Percentiles rank a stretch among this genome's conserved stretches.
phyloP scores from a whole-genome alignment of 2,888 invertebrate species.

The Lepidochitona cinerea region DNA sequence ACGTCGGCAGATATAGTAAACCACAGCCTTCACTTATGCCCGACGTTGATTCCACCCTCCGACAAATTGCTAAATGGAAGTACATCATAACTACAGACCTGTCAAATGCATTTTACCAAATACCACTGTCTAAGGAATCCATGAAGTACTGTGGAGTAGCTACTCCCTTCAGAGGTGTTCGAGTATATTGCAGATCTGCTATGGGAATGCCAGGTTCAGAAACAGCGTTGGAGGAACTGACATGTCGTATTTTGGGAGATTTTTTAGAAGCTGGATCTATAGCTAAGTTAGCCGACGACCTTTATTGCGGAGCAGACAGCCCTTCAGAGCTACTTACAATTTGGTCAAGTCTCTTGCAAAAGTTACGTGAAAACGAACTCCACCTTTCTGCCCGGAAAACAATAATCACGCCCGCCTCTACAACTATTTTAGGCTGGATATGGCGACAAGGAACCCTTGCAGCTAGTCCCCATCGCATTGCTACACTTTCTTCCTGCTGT shows the following conservation, averaged over 20 bases:
- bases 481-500: too few species aligned
- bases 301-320: constrained; percentile 19
- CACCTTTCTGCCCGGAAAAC: constrained; percentile 25
- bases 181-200: constrained; percentile 40
- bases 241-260: constrained; percentile 35
- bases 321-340: constrained; percentile 6
- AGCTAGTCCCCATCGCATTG: constrained; percentile 30
- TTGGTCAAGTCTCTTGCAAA: constrained; percentile 17
- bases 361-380: constrained; percentile 12
- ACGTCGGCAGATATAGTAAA: constrained; percentile 23
- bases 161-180: constrained; percentile 37
- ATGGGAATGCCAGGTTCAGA: constrained; percentile 50
- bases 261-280: constrained; percentile 21
- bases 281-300: constrained; percentile 30
- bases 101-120: constrained; percentile 38
- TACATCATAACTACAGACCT: constrained; percentile 38
- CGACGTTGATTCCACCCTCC: constrained; percentile 23
- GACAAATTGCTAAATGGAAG: constrained; percentile 35
- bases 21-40: constrained; percentile 25
- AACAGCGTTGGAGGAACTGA: constrained; percentile 41
- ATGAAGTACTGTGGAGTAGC: constrained; percentile 45
- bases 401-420: background rate
- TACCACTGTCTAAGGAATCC: constrained; percentile 32
- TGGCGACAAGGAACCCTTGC: constrained; percentile 26
- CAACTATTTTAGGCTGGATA: constrained; percentile 26